These are phyloP conservation scores for Platycercus adscitus DNA, from an alignment of 2,113 vertebrate species.

Conservation along the genomic window DNA sequence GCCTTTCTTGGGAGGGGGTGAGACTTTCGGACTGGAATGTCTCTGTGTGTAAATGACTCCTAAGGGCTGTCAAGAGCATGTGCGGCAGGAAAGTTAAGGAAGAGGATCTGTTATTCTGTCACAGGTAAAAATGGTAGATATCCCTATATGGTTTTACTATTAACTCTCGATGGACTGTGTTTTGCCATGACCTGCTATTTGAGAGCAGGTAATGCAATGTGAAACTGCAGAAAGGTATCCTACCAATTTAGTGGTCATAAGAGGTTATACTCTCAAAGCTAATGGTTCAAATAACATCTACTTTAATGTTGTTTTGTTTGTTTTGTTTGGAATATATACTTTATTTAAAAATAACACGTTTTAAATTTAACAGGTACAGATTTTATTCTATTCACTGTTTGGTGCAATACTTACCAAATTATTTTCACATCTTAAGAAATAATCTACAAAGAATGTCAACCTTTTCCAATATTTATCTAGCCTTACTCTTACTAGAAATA, in stretches of 20 bases:
- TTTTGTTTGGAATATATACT: background rate
- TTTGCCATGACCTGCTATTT: background rate
- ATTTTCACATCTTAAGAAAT: background rate
- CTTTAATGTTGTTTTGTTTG: background rate
- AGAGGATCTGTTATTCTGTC: background rate
- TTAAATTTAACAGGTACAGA: background rate
- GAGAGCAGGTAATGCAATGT: too few species aligned
- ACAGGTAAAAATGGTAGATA: background rate
- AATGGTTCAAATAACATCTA: background rate
- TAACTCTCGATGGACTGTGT: background rate
- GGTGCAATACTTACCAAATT: background rate
- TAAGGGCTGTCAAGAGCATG: background rate
- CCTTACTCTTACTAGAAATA: background rate
- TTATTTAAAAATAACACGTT: background rate
- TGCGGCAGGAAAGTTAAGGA: background rate
- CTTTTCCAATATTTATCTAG: slow-evolving; percentile 10
- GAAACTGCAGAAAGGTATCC: background rate
- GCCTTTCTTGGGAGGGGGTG: background rate
- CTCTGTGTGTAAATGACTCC: background rate
- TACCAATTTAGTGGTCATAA: rapidly evolving
- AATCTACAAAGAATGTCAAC: background rate
- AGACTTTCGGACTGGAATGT: background rate
- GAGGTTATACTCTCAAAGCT: background rate
- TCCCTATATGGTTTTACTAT: rapidly evolving
- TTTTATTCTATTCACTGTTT: background rate